Base-by-base conservation (phyloP, 2,888 invertebrate species). In the Acanthosepion lycidas region DNA sequence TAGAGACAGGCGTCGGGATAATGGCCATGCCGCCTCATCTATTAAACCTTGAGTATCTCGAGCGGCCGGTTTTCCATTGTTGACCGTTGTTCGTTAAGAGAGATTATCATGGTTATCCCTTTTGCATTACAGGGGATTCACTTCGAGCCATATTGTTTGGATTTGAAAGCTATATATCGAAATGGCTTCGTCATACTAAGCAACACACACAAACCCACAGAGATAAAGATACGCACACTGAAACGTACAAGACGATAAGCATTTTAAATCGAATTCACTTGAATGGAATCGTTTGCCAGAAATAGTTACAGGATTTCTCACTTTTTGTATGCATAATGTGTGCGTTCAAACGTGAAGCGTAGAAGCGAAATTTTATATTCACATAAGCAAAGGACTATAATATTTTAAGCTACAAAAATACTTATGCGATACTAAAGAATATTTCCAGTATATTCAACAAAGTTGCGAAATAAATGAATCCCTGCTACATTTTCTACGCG, bases 21-120 rank as follows among this genome's bases (percentile, higher is more conserved):
- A 78, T n/a, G 33, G 78, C n/a, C n/a, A n/a, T 33, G 78, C 78
- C n/a, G n/a, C n/a, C n/a, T 78, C 78, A 9, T 78, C 78, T n/a
- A n/a, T 15, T 33, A n/a, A n/a, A 78, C 78, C 18, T 78, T 12
- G 15, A n/a, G n/a, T n/a, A 78, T 78, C n/a, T 33, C 78, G n/a
- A 12, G 15, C 33, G 78, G 78, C 78, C 78, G 78, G 33, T 33
- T n/a, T 78, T 78, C 78, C 33, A n/a, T 78, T 33, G 78, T 78
- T 78, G 78, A 78, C n/a, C 78, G 78, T 78, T 78, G 78, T 78
- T 78, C 78, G 78, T 78, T 78, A n/a, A 78, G 78, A 78, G n/a
- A 78, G 78, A 78, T 78, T 78, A 78, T n/a, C 12, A 9, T 12
- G 12, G 78, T 78, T 33, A 78, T 78, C 78, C 78, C 78, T 78